phyloP scores from a whole-genome alignment of 37 sponge, comb jelly and placozoan genomes.

The Halisarca cf. caerulea region DNA sequence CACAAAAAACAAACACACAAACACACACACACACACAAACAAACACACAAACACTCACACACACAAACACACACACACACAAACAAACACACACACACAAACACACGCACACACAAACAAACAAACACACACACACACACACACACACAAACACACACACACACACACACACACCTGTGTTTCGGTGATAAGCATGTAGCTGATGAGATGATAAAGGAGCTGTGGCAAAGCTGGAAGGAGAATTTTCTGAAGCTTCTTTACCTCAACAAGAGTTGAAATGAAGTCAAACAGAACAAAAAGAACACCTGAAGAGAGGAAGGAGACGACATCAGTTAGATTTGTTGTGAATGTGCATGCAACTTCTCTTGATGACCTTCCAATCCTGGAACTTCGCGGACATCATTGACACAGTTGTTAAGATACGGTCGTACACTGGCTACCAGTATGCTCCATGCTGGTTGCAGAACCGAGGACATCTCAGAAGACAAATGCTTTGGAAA shows the following conservation, averaged over 20 bases:
- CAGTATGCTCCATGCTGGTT: conserved; percentile 65
- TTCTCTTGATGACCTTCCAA: conserved; percentile 22
- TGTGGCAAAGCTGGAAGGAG: conserved; percentile 60
- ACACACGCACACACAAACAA: not conserved
- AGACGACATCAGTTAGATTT: not conserved
- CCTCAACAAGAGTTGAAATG: conserved; percentile 48
- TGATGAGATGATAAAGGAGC: conserved; percentile 54
- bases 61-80: too few species aligned
- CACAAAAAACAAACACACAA: too few species aligned
- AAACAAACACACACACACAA: not conserved
- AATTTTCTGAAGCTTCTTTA: conserved; percentile 19
- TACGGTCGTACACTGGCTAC: conserved; percentile 33
- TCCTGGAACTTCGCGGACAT: not conserved
- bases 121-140: too few species aligned
- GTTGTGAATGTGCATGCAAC: not conserved
- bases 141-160: not conserved
- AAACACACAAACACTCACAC: too few species aligned
- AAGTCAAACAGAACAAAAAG: conserved; percentile 71
- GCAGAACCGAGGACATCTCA: conserved; percentile 34
- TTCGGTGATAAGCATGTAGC: conserved; percentile 66
- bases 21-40: too few species aligned
- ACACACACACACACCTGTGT: conserved; percentile 44
- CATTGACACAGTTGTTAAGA: not conserved
- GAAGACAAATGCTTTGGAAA: conserved; percentile 54
- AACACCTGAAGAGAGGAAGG: conserved; percentile 3